A percentile compares a stretch with the other conserved stretches of the same genome.
phyloP scores from a whole-genome alignment of 2,797 vertebrate species.

The Toxotes lorentzi region DNA sequence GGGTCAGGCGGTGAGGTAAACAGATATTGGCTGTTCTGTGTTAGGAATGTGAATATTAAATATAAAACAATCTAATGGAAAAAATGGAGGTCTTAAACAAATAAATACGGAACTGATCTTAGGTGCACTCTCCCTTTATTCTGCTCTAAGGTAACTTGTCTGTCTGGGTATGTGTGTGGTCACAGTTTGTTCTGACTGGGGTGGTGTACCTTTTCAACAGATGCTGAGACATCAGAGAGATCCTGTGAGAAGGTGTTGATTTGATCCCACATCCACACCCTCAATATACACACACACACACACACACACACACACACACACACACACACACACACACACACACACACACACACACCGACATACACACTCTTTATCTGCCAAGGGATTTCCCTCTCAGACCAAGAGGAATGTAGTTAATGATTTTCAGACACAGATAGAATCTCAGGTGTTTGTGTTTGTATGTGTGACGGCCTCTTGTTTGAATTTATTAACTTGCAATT shows the following conservation, averaged over 20 bases:
- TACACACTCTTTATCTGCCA: slow-evolving; percentile 30
- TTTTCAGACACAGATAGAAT: slow-evolving; percentile 68
- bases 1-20: slow-evolving; percentile 18
- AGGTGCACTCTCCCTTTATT: slow-evolving; percentile 7
- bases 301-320: slow-evolving; percentile 3
- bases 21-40: slow-evolving; percentile 8
- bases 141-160: slow-evolving; percentile 27
- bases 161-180: slow-evolving; percentile 62
- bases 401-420: slow-evolving; percentile 67
- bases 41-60: slow-evolving; percentile 14
- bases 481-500: not conserved
- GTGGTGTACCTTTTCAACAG: slow-evolving; percentile 62
- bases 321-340: no score
- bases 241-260: slow-evolving; percentile 73
- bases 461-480: not conserved
- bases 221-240: slow-evolving; percentile 64
- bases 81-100: slow-evolving; percentile 15
- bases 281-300: slow-evolving; percentile 35
- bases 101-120: slow-evolving; percentile 29
- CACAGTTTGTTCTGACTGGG: slow-evolving; percentile 34
- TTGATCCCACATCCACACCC: slow-evolving; percentile 58
- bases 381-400: slow-evolving; percentile 61
- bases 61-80: not conserved
- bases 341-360: not conserved
- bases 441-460: slow-evolving; percentile 13